These are phyloP conservation scores for Pseudomyrmex flavicornis DNA, from an alignment of 1,140 invertebrate genomes.

Conservation along the genomic window DNA sequence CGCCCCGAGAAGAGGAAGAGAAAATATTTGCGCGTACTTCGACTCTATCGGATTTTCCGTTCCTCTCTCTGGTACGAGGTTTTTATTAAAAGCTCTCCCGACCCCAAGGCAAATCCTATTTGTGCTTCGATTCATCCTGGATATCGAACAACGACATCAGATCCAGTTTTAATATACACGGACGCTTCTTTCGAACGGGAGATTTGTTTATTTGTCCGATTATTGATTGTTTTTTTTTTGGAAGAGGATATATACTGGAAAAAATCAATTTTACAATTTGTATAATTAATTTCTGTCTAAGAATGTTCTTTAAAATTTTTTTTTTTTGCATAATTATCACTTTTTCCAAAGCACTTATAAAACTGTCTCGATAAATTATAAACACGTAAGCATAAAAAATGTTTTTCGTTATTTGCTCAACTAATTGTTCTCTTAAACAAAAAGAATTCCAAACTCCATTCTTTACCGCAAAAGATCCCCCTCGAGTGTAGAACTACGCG, in stretches of 20 bases:
- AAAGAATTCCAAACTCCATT: background rate
- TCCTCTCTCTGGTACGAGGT: constrained; percentile 72
- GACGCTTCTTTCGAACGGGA: constrained; percentile 34
- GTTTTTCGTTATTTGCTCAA: background rate
- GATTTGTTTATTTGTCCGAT: constrained; percentile 22
- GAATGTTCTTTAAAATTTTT: background rate
- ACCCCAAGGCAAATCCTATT: constrained; percentile 68
- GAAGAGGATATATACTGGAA: background rate
- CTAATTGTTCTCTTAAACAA: background rate
- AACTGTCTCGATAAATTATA: background rate
- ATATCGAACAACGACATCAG: constrained; percentile 60
- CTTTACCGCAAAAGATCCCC: background rate
- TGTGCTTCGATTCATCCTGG: constrained; percentile 68
- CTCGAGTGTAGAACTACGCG: background rate
- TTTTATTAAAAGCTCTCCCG: constrained; percentile 81
- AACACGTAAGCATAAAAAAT: background rate
- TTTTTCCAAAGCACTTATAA: background rate
- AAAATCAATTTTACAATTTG: background rate
- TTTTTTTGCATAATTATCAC: background rate
- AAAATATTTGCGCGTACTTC: constrained; percentile 82
- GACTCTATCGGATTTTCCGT: constrained; percentile 82
- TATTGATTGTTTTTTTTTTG: background rate
- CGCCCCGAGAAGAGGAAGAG: constrained; percentile 72
- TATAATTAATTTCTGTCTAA: background rate
- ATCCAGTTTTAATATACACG: constrained; percentile 62